These are phyloP conservation scores for Periophthalmus modestus DNA, from an alignment of 2,113 vertebrate genomes.

Conservation along the genomic window DNA sequence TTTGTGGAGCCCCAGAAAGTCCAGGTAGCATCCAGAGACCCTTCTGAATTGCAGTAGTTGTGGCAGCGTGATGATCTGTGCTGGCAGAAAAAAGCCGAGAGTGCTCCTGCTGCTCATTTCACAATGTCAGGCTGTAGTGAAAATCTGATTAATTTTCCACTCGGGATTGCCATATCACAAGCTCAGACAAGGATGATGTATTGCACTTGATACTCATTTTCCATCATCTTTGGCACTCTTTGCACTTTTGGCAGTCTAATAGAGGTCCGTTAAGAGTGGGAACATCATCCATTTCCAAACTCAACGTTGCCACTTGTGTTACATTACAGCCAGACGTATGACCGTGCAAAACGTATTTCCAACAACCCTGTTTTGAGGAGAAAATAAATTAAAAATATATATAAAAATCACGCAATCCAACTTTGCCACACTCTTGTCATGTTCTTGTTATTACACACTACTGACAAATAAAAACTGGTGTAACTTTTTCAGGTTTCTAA, in stretches of 20 bases:
- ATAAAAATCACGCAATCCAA: background rate
- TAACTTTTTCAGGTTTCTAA: too few relatives aligned
- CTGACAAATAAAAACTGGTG: too few relatives aligned
- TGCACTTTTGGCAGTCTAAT: slow-evolving; percentile 66
- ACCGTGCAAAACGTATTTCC: slow-evolving; percentile 3
- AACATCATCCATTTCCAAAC: slow-evolving; percentile 59
- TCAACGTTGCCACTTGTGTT: slow-evolving; percentile 56
- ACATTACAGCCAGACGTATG: slow-evolving; percentile 21
- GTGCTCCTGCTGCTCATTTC: slow-evolving; percentile 65
- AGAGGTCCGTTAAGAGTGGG: slow-evolving; percentile 57
- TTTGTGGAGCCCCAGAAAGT: background rate
- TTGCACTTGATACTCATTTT: slow-evolving; percentile 79
- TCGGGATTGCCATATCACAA: slow-evolving; percentile 65
- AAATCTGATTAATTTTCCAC: slow-evolving; percentile 78
- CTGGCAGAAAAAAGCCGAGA: slow-evolving; percentile 43
- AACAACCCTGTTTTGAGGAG: background rate
- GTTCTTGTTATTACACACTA: too few relatives aligned
- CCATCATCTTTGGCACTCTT: slow-evolving; percentile 73
- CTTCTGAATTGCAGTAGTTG: slow-evolving; percentile 14
- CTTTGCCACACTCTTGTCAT: too few relatives aligned
- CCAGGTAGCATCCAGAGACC: slow-evolving; percentile 8
- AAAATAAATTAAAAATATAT: background rate
- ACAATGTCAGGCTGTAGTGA: slow-evolving; percentile 71
- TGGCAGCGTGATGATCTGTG: slow-evolving; percentile 51
- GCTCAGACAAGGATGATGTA: slow-evolving; percentile 75